Percentiles rank a stretch among this genome's conserved stretches.
Conservation (phyloP, 2,113 vertebrate genomes). For the Oryzias melastigma region DNA sequence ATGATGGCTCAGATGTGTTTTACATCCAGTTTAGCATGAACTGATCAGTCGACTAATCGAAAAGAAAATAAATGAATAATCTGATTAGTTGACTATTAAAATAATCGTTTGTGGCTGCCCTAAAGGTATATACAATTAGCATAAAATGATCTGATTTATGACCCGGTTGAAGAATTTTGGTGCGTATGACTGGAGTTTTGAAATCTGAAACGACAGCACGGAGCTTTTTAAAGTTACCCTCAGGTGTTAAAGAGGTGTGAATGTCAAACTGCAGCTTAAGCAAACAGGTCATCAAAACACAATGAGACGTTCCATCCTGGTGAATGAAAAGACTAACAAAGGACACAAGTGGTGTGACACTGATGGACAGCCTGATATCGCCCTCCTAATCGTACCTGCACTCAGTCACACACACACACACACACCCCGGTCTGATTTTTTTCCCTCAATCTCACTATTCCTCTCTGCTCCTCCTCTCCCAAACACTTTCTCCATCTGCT, state of each 20-base stretch:
- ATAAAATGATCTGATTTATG: not conserved
- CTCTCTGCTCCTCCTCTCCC: conserved; percentile 3
- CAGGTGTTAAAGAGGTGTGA: conserved; percentile 18
- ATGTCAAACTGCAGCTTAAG: conserved; percentile 34
- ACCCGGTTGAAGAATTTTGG: conserved; percentile 5
- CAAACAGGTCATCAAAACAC: conserved; percentile 41
- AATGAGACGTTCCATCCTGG: conserved; percentile 48
- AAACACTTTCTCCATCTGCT: conserved; percentile 6
- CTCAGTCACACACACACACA: conserved; percentile 27
- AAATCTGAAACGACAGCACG: too few species aligned
- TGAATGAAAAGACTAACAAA: conserved; percentile 68
- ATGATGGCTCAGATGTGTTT: too few species aligned
- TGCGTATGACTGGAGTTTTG: too few species aligned
- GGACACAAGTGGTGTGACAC: conserved; percentile 64
- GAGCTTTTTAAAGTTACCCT: too few species aligned
- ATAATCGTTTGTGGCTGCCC: too few species aligned
- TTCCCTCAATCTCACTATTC: conserved; percentile 15
- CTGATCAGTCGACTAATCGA: too few species aligned
- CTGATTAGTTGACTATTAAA: too few species aligned
- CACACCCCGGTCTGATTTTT: too few species aligned
- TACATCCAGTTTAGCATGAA: too few species aligned
- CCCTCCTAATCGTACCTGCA: conserved; percentile 60
- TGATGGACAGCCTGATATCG: conserved; percentile 75
- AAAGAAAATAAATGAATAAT: too few species aligned
- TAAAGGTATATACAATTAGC: too few species aligned